Evolutionary conservation across 2,888 invertebrate genomes (phyloP).

Genomic region (Rhamphomyia laevipes): DNA sequence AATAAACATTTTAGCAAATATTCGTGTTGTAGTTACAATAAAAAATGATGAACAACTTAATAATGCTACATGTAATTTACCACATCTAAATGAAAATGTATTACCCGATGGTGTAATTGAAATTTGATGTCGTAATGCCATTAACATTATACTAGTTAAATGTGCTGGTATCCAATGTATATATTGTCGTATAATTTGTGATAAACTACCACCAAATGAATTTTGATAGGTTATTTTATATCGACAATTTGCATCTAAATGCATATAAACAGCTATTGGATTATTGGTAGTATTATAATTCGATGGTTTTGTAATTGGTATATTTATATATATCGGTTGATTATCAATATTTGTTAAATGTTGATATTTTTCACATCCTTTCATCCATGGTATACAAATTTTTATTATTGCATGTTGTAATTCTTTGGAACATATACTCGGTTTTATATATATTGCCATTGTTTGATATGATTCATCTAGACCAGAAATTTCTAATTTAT

Average conservation of each 20-base stretch:
- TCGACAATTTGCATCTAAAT: constrained; percentile 59
- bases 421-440: constrained; percentile 37
- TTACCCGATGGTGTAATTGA: constrained; percentile 27
- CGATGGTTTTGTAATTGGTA: constrained; percentile 44
- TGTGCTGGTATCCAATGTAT: constrained; percentile 53
- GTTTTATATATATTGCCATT: constrained; percentile 46
- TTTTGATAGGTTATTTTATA: constrained; percentile 50
- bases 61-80: constrained; percentile 45
- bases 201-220: constrained; percentile 46
- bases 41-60: constrained; percentile 42
- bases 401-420: constrained; percentile 47
- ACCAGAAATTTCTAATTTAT: constrained; percentile 45
- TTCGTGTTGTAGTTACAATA: constrained; percentile 25
- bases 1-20: constrained; percentile 18
- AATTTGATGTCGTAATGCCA: constrained; percentile 47
- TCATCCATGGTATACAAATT: constrained; percentile 54
- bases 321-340: constrained; percentile 46
- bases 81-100: constrained; percentile 33
- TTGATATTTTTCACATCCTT: constrained; percentile 47
- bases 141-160: constrained; percentile 49
- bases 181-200: constrained; percentile 55
- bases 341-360: constrained; percentile 36
- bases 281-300: constrained; percentile 32
- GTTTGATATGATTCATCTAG: constrained; percentile 49
- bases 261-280: constrained; percentile 45